A percentile compares a stretch with the other conserved stretches of the same genome.
Conservation (phyloP, 23 tunicate species). For the Ascidia mentula region DNA sequence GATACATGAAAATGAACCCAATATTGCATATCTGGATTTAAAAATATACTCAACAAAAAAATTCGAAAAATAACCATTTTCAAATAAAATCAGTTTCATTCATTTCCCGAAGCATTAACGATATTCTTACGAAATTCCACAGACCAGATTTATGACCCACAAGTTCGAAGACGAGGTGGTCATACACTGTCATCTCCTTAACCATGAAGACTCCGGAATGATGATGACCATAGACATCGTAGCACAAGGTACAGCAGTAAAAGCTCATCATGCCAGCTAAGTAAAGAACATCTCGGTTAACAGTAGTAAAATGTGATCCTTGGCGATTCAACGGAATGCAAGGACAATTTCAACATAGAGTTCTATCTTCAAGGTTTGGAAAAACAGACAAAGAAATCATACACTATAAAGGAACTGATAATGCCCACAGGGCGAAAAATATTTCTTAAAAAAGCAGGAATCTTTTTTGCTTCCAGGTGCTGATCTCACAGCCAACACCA, state of each 20-base stretch:
- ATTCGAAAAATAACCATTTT: no score
- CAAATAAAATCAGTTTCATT: no score
- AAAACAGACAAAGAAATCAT: background rate
- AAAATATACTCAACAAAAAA: no score
- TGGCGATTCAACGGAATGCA: no score
- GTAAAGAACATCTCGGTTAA: no score
- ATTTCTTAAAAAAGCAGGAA: background rate
- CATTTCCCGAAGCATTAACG: no score
- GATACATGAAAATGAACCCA: no score
- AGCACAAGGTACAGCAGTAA: background rate
- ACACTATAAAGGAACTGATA: background rate
- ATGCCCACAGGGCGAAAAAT: background rate
- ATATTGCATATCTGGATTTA: no score
- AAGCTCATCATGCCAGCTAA: background rate
- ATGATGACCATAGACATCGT: conserved; percentile 58
- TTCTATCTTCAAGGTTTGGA: no score
- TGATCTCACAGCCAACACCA: background rate
- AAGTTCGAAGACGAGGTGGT: conserved; percentile 47
- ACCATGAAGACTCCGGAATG: conserved; percentile 60
- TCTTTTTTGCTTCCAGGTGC: conserved; percentile 1
- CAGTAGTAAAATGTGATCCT: no score
- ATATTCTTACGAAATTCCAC: no score
- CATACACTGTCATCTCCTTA: conserved; percentile 56
- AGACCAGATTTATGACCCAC: conserved; percentile 38
- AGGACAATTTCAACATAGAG: no score